Percentiles rank a stretch among this genome's conserved stretches.
Conservation (phyloP, 1,140 invertebrate genomes). For the Lerema accius region DNA sequence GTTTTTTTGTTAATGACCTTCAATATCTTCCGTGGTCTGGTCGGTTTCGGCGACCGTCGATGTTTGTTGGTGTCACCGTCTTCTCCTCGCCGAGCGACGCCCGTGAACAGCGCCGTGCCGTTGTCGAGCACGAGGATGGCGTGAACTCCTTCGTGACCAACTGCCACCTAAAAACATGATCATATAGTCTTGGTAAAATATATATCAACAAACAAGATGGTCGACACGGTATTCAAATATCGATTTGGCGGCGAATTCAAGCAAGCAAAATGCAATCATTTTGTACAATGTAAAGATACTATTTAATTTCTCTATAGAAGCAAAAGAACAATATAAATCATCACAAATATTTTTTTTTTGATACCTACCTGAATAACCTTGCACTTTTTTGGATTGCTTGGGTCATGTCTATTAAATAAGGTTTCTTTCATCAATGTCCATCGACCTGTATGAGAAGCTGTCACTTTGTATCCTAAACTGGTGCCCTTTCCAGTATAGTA, state of each 20-base stretch:
- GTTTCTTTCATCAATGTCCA: slow-evolving; percentile 77
- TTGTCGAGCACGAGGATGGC: slow-evolving; percentile 94
- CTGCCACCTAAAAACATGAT: no score
- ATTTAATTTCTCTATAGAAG: no score
- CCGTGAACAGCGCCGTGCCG: slow-evolving; percentile 93
- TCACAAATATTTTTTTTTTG: no score
- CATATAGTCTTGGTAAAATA: no score
- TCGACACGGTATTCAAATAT: no score
- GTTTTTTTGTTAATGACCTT: no score
- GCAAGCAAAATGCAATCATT: no score
- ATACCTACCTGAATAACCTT: slow-evolving; percentile 67
- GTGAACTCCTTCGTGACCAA: slow-evolving; percentile 97
- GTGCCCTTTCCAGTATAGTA: slow-evolving; percentile 76
- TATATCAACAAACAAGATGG: no score
- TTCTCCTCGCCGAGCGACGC: slow-evolving; percentile 95
- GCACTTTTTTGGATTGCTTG: slow-evolving; percentile 57
- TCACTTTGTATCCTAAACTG: slow-evolving; percentile 68
- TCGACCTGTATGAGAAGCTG: slow-evolving; percentile 57
- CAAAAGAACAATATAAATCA: no score
- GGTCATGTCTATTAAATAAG: slow-evolving; percentile 60
- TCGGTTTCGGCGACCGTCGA: slow-evolving; percentile 93
- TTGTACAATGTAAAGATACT: no score
- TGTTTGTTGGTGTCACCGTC: slow-evolving; percentile 95
- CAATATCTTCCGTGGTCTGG: slow-evolving; percentile 96
- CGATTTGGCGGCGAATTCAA: no score